These are phyloP conservation scores for Ophioninae sp. DNA, from an alignment of 2,888 invertebrate species.

Conservation along the genomic window DNA sequence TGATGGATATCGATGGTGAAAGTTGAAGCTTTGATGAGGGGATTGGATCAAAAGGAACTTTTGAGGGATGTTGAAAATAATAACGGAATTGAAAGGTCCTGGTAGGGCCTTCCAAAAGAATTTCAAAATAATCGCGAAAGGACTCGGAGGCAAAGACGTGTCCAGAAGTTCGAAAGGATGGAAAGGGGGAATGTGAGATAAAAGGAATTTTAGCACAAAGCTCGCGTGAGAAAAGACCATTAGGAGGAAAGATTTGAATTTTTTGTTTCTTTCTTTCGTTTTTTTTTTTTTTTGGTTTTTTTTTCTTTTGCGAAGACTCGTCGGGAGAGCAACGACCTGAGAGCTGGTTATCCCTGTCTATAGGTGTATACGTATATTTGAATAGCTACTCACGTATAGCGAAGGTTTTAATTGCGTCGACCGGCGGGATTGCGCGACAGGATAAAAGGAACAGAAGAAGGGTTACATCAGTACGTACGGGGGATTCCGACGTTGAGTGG, in stretches of 20 bases:
- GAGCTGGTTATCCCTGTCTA: conserved; percentile 33
- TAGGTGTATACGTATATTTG: conserved; percentile 6
- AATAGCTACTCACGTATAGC: conserved; percentile 38
- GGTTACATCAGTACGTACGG: not conserved
- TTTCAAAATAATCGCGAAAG: too few species aligned
- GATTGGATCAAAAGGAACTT: not conserved
- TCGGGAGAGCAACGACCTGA: conserved; percentile 47
- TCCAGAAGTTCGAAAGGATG: not conserved
- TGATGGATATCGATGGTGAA: conserved; percentile 4
- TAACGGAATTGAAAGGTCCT: too few species aligned
- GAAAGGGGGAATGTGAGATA: conserved; percentile 37
- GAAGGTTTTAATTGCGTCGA: conserved; percentile 56
- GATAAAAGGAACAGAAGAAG: conserved; percentile 42
- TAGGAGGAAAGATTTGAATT: conserved; percentile 62
- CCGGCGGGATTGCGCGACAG: conserved; percentile 44
- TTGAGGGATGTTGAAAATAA: not conserved
- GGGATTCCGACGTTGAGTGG: conserved; percentile 10
- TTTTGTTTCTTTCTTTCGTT: conserved; percentile 43
- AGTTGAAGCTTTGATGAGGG: not conserved
- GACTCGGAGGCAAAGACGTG: not conserved
- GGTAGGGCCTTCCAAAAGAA: too few species aligned
- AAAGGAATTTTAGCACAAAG: conserved; percentile 55
- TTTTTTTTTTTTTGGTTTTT: conserved; percentile 25
- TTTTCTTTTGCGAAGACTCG: conserved; percentile 31
- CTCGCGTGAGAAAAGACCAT: conserved; percentile 62